Evolutionary conservation across 2,888 invertebrate genomes (phyloP), one percentile per base, ranked within the genome.

Genomic region (Parelbella ahira): DNA sequence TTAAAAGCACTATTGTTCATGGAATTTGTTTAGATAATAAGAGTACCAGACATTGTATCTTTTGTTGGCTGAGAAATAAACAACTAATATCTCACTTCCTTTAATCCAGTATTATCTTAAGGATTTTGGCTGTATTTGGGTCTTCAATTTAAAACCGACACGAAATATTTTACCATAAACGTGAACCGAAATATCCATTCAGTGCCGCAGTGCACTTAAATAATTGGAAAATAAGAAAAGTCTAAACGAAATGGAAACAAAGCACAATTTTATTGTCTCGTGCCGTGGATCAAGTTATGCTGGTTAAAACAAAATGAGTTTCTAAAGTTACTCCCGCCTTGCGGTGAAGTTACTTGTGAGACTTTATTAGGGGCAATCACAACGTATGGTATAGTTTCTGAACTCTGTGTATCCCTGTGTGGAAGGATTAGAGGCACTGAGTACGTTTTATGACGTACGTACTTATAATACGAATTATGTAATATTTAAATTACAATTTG

Each of bases 131-230:
- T 32, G 10, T 19, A 19, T 39, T 9, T 7, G 4, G 2, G 19
- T n/a, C 9, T 25, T 25, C 12, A 39, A 32, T 39, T 39, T 25
- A 23, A 25, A 11, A 25, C 21, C 23, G 29, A 9, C 8, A 19
- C 32, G 6, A 41, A 41, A 21, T 28, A 21, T 21, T 33, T 34
- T 7, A 27, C 27, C 21, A 20, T 28, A 13, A 21, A 34, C 19
- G 13, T 20, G 27, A 41, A 21, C 27, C 27, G 12, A 4, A 3
- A 9, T 33, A 23, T 9, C 39, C 32, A 20, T 21, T 27, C 27
- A 21, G n/a, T 33, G 20, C 27, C 41, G 41, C 41, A 41, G 33
- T 41, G 41, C 41, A 41, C 41, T 41, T 41, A 41, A 41, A 41
- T 41, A 41, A 41, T 41, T 41, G 41, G 41, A 41, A 41, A 41